Evolutionary conservation across 2,888 invertebrate species (phyloP).

Genomic region (Eilema caniola): DNA sequence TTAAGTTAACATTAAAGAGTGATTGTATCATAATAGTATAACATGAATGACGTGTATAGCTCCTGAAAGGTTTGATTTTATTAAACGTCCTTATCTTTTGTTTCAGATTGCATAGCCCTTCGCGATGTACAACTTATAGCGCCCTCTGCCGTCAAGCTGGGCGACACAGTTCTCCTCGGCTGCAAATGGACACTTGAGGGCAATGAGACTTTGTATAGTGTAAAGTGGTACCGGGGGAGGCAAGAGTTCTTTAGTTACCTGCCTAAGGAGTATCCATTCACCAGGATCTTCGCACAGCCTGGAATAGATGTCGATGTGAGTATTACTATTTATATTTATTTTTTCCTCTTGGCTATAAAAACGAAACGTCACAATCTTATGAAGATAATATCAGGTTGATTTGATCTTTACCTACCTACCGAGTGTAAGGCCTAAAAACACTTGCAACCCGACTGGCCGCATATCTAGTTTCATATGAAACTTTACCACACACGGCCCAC

Average conservation of each 20-base stretch:
- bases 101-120: slow-evolving; percentile 87
- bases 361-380: too few relatives aligned
- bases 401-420: too few relatives aligned
- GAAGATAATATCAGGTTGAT: too few relatives aligned
- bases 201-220: slow-evolving; percentile 91
- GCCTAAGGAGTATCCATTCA: slow-evolving; percentile 92
- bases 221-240: slow-evolving; percentile 93
- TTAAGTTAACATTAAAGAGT: too few relatives aligned
- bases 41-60: too few relatives aligned
- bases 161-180: slow-evolving; percentile 90
- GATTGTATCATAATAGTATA: too few relatives aligned
- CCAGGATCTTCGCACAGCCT: slow-evolving; percentile 90
- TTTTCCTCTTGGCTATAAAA: too few relatives aligned
- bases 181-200: slow-evolving; percentile 92
- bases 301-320: slow-evolving; percentile 91
- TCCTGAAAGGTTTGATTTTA: not conserved
- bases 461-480: too few relatives aligned
- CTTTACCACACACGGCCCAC: too few relatives aligned
- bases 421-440: too few relatives aligned
- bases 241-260: slow-evolving; percentile 93
- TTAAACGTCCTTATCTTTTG: slow-evolving; percentile 40
- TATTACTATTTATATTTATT: slow-evolving; percentile 52
- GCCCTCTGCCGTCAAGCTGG: slow-evolving; percentile 90
- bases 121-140: slow-evolving; percentile 90
- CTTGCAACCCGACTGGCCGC: too few relatives aligned